Base-by-base conservation (phyloP, 2,888 invertebrate species). In the Heliconius aoede region DNA sequence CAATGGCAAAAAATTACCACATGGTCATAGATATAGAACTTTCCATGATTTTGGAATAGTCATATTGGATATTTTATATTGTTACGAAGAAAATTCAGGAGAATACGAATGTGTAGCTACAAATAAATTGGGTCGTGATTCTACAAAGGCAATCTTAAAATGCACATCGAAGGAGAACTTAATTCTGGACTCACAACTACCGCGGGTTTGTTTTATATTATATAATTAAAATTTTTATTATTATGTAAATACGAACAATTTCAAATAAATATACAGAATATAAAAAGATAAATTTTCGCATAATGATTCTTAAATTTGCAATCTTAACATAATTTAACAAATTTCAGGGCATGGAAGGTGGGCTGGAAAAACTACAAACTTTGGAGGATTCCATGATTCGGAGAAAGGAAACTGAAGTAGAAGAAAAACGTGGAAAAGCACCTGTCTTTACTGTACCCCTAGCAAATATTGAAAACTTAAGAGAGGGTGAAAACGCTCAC, bases 21-120 rank as follows among this genome's bases (percentile, higher is more conserved):
- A 97, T 92, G 99, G 99, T 72, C 99, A 99, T 90, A 96, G 99
- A 82, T 99, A 99, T 91, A 96, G 99, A 84, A 99, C 99, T 75
- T 98, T 99, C 97, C 98, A 99, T 87, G 99, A 99, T 88, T 99
- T 99, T 89, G 99, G 99, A 79, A 98, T 98, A 86, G 99, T 99
- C 71, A 98, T 99, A 84, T 95, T 99, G 86, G 99, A 99, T 86
- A 99, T 99, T 84, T 92, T 98, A 58, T 99, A 99, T 87, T 99
- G 98, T 86, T 99, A 99, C 88, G 99, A 98, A 91, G 98, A 99
- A 93, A 99, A 99, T 89, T 98, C 98, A 65, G 99, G 99, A 72
- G 96, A 96, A 78, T 99, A 99, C 88, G 98, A 99, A 93, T 99
- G 99, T 87, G 95, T 98, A 85, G 99, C 99, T 58, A 96, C 96